Evolutionary conservation across 2,797 vertebrate species (phyloP).

Genomic region (Simalia tracyae): DNA sequence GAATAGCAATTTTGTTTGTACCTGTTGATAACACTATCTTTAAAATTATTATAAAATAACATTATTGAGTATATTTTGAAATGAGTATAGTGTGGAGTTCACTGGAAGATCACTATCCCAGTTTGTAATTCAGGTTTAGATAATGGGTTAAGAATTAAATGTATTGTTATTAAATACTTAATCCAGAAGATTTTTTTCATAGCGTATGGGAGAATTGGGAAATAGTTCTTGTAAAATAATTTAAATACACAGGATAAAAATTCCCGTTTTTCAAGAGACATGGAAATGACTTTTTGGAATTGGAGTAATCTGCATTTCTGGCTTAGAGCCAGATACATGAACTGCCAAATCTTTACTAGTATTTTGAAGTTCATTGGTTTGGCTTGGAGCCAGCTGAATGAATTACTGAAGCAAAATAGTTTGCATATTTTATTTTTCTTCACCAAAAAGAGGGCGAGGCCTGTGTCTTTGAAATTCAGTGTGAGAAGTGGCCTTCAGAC

Average conservation of each 20-base stretch:
- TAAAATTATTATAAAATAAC: neutral
- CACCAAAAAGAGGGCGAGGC: neutral
- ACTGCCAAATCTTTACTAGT: slow-evolving; percentile 8
- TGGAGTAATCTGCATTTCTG: slow-evolving; percentile 4
- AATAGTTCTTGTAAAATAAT: neutral
- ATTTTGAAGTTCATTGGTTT: slow-evolving; percentile 24
- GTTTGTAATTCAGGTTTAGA: neutral
- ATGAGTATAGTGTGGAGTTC: no score
- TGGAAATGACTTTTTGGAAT: neutral
- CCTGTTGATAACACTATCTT: neutral
- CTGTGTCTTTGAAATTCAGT: neutral
- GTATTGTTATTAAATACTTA: neutral
- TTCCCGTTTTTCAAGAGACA: neutral
- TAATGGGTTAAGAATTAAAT: neutral
- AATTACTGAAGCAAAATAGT: slow-evolving; percentile 22
- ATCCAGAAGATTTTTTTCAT: neutral
- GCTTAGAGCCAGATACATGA: neutral
- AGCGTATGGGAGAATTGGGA: neutral
- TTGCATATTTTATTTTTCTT: neutral
- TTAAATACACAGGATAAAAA: slow-evolving; percentile 9
- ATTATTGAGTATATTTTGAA: neutral
- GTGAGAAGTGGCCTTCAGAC: neutral
- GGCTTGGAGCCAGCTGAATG: slow-evolving; percentile 7
- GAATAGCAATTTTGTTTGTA: neutral
- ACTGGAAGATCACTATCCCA: neutral